Base-by-base conservation (phyloP, 2,888 invertebrate genomes). In the Agrypnus murinus region DNA sequence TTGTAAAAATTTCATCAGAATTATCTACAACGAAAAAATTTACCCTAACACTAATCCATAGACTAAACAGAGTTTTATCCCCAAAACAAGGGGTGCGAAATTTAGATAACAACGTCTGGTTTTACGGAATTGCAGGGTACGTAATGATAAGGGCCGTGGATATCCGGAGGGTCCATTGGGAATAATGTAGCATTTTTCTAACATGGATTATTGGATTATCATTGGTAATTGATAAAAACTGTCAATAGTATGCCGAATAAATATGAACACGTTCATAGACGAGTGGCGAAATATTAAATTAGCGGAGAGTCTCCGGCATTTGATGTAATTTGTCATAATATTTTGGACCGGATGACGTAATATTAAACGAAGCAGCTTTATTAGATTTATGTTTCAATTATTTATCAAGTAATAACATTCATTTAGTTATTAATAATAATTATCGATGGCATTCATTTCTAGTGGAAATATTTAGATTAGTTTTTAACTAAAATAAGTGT, bases 11-110 rank as follows among this genome's bases (percentile, higher is more conserved):
- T n/a, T n/a, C n/a, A n/a, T n/a, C n/a, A n/a, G n/a, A 25, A 25
- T 25, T 25, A 25, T 25, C 25, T 25, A 25, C 25, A 25, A 5
- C 25, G 25, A 25, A 53, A 53, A 53, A 53, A 53, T 53, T 53
- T 32, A 12, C 32, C 32, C 32, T 31, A 25, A 5, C 53, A 15
- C 32, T 53, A 53, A 32, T 53, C 53, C 34, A 3, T 34, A 53
- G 53, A 53, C 53, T 53, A 53, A 53, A 53, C 53, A 53, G 53
- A 48, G 17, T 53, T 53, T 34, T 19, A 19, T 12, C 53, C 53
- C 53, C 32, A 53, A 53, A 53, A 53, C 53, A 53, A 53, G 53
- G 53, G 53, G 53, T 53, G 53, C 53, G 53, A 53, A 53, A 53
- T 53, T 53, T 53, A 53, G 53, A 53, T 53, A 53, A 53, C 53